These are phyloP conservation scores for Molanna angustata DNA, from an alignment of 2,888 invertebrate species.

Conservation along the genomic window DNA sequence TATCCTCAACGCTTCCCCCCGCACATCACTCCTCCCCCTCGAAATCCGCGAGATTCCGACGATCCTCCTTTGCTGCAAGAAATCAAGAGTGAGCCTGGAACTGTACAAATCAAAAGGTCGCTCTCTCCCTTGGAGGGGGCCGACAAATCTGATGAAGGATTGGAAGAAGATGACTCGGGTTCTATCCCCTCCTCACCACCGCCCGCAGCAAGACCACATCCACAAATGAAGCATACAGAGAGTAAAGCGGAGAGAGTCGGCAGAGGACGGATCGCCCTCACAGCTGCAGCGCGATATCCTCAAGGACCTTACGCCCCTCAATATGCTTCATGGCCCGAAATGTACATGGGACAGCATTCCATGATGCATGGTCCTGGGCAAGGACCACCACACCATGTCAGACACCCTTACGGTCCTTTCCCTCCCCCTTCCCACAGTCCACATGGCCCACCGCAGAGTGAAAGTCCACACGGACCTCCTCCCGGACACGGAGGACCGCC, in stretches of 20 bases:
- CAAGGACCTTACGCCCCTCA: conserved; percentile 53
- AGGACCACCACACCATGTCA: conserved; percentile 39
- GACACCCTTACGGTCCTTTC: conserved; percentile 11
- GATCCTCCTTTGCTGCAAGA: conserved; percentile 38
- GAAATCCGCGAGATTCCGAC: conserved; percentile 8
- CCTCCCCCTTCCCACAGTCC: conserved; percentile 19
- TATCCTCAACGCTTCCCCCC: conserved; percentile 32
- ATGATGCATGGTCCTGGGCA: conserved; percentile 35
- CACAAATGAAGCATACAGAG: conserved; percentile 51
- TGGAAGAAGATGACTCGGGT: conserved; percentile 15
- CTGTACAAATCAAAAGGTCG: conserved; percentile 22
- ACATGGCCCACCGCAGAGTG: conserved; percentile 9
- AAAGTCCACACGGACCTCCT: conserved; percentile 15
- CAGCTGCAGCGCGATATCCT: conserved; percentile 44
- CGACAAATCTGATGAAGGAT: conserved; percentile 7
- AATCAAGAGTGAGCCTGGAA: conserved; percentile 48
- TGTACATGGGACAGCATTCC: conserved; percentile 43
- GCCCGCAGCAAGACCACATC: conserved; percentile 40
- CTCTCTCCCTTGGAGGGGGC: conserved; percentile 26
- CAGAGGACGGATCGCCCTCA: conserved; percentile 34
- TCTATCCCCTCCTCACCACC: conserved; percentile 32
- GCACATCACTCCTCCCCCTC: conserved; percentile 24
- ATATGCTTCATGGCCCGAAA: conserved; percentile 49
- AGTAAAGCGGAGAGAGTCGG: conserved; percentile 51
- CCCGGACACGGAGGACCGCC: conserved; percentile 24